Evolutionary conservation across 2,113 vertebrate species (phyloP), one percentile per base, ranked within the genome.

Genomic region (Loxodonta africana): DNA sequence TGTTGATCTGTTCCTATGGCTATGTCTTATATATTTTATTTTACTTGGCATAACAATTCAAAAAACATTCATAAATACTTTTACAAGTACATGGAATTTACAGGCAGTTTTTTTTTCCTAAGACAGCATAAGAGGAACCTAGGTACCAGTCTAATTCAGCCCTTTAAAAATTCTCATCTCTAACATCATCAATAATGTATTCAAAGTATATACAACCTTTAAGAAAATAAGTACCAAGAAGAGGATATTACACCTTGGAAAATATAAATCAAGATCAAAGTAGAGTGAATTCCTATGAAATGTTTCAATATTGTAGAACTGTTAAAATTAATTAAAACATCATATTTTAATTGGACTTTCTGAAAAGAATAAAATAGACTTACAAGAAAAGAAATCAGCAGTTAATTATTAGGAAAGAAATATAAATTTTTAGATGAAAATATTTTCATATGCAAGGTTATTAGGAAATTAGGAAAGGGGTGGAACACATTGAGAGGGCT

Each of bases 31-130:
- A 48, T 92, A 78, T 73, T 84, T 94, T 37, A 80, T 86, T 97
- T 88, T 30, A 74, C 46, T 90, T 60, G 48, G 23, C 46, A 90
- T 82, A 51, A 63, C 33, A 88, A 89, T 85, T 57, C 17, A 15
- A 82, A 71, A 96, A 88, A 84, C 83, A 23, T 67, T 78, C 60
- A 97, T 51, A 87, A 77, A 92, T 65, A 88, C 51, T 86, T 97
- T 92, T 71, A 90, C 53, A 25, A 90, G 77, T 74, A 41, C 57
- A 82, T 80, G 17, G 8, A 94, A 95, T 80, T 94, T 83, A 95
- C 8, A 28, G 30, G 51, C 8, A 96, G 8, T 25, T 77, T 95
- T 74, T 74, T 48, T 71, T 81, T 82, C 5, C 15, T 84, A 8
- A 69, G 30, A 44, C 91, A 96, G 65, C 2, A 10, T n/a, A 82